A percentile compares a stretch with the other conserved stretches of the same genome.
Conservation (phyloP, 2,797 vertebrate genomes). For the Lindbergichthys nudifrons region DNA sequence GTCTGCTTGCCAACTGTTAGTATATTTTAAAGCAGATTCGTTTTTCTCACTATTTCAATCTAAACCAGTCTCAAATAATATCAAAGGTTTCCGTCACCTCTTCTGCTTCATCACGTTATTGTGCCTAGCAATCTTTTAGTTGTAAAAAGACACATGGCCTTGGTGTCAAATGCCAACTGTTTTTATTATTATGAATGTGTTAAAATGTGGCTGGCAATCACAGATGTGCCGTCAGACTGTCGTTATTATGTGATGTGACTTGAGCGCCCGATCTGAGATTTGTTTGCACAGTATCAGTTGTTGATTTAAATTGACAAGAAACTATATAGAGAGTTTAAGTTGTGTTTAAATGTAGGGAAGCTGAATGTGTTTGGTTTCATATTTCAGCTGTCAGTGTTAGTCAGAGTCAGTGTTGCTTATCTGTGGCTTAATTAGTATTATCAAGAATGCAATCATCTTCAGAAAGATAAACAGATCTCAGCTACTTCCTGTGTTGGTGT, state of each 20-base stretch:
- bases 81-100: conserved; percentile 16
- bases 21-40: conserved; percentile 16
- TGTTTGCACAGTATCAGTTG: conserved; percentile 1
- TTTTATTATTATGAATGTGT: conserved; percentile 47
- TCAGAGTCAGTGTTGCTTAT: conserved; percentile 25
- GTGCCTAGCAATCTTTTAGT: conserved; percentile 46
- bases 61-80: conserved; percentile 5
- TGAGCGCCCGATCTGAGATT: conserved; percentile 49
- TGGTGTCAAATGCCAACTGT: conserved; percentile 72
- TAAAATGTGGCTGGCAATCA: conserved; percentile 60
- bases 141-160: conserved; percentile 34
- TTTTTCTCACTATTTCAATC: background rate
- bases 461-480: background rate
- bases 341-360: conserved; percentile 11
- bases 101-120: conserved; percentile 27
- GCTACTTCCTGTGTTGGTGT: conserved; percentile 23
- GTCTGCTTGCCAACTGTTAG: conserved; percentile 55
- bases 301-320: conserved; percentile 11
- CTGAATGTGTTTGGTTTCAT: conserved; percentile 12
- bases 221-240: conserved; percentile 58
- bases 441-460: conserved; percentile 2
- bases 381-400: background rate
- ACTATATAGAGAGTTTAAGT: background rate
- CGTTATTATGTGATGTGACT: conserved; percentile 39
- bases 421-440: conserved; percentile 27